Percentiles rank a stretch among this genome's conserved stretches.
phyloP scores from a whole-genome alignment of 2,888 invertebrate genomes.

The Chelonus formosanus region DNA sequence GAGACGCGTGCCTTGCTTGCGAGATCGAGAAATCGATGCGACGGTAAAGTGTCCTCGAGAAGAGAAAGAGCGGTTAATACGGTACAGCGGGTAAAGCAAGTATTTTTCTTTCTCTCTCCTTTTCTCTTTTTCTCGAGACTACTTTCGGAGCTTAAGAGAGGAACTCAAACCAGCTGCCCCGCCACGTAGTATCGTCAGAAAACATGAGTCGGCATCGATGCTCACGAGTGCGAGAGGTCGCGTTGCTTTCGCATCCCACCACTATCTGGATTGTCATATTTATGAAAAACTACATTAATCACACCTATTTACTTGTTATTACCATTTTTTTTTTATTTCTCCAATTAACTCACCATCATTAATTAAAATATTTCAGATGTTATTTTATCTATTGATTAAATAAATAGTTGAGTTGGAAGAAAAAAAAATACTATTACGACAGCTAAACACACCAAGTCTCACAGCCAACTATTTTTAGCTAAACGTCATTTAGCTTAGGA shows the following conservation, averaged over 20 bases:
- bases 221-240: constrained; percentile 41
- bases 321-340: background rate
- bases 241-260: constrained; percentile 36
- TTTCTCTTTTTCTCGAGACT: constrained; percentile 37
- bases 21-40: constrained; percentile 56
- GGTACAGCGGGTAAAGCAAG: constrained; percentile 30
- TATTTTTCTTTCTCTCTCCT: constrained; percentile 12
- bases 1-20: constrained; percentile 65
- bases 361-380: no score
- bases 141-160: constrained; percentile 38
- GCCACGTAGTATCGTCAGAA: constrained; percentile 39
- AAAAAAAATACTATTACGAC: no score
- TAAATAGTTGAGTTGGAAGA: no score
- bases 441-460: no score
- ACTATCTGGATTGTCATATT: constrained; percentile 6
- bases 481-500: no score
- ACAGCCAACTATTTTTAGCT: no score
- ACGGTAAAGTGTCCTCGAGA: constrained; percentile 38
- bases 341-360: no score
- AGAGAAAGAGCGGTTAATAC: constrained; percentile 36
- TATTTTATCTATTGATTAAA: no score
- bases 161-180: constrained; percentile 38
- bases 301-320: constrained; percentile 24
- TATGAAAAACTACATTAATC: constrained; percentile 13
- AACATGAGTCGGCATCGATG: constrained; percentile 43